Percentiles rank a stretch among this genome's conserved stretches.
These are phyloP conservation scores for Tragelaphus imberbis DNA, from an alignment of 2,113 vertebrate species.

Conservation along the genomic window DNA sequence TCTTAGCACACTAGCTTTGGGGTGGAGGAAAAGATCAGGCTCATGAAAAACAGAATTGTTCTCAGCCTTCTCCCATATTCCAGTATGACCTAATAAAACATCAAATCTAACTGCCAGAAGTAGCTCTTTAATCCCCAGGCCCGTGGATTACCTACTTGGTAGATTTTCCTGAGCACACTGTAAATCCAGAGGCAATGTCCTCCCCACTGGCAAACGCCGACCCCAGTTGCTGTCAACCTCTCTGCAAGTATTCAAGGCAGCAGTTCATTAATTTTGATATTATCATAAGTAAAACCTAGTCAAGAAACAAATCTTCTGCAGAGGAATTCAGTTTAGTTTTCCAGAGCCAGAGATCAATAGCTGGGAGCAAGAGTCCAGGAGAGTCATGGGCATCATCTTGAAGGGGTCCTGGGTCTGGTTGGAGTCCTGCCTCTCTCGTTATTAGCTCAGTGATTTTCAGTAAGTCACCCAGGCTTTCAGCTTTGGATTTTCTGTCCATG, in stretches of 20 bases:
- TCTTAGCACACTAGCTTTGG: neutral
- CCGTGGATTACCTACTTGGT: neutral
- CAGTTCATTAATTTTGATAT: constrained; percentile 7
- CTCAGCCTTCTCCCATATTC: neutral
- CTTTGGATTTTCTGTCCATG: neutral
- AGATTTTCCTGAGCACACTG: neutral
- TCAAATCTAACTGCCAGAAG: neutral
- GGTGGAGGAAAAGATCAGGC: neutral
- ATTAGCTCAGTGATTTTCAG: neutral
- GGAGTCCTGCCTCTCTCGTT: neutral
- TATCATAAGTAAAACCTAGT: neutral
- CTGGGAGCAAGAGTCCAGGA: neutral
- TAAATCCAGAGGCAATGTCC: neutral
- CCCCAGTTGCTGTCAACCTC: neutral
- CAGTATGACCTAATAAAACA: neutral
- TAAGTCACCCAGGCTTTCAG: neutral
- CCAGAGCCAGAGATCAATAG: neutral
- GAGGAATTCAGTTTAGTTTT: constrained; percentile 4
- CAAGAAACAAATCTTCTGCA: neutral
- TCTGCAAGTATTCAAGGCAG: neutral
- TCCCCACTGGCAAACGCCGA: neutral
- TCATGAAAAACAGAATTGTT: neutral
- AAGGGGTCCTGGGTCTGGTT: no score
- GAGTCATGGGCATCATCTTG: neutral
- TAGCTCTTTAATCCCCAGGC: neutral